A percentile compares a stretch with the other conserved stretches of the same genome.
Conservation (phyloP, 35 echinoderm and acorn worm species). For the Antedon bifida region DNA sequence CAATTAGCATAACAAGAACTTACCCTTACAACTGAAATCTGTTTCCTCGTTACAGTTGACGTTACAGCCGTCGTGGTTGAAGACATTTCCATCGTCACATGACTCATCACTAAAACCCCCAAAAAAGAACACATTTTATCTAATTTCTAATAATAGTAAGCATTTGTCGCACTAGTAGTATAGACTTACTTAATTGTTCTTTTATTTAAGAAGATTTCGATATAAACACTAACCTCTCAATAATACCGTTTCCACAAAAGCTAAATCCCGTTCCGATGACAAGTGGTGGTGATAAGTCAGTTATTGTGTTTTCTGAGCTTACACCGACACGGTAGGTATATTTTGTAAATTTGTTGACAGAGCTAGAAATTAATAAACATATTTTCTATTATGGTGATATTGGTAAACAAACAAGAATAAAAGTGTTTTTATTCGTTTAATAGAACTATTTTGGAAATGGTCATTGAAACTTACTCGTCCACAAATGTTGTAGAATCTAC, state of each 20-base stretch:
- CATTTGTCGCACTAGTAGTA: too few relatives aligned
- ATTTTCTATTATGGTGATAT: too few relatives aligned
- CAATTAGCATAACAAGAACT: neutral
- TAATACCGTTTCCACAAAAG: constrained; percentile 75
- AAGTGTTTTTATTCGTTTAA: too few relatives aligned
- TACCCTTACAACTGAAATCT: constrained; percentile 68
- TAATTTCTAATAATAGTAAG: too few relatives aligned
- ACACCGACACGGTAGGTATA: constrained; percentile 49
- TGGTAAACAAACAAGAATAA: too few relatives aligned
- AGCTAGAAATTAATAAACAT: constrained; percentile 18
- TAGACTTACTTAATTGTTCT: too few relatives aligned
- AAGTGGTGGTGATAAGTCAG: constrained; percentile 16
- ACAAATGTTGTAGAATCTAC: constrained; percentile 21
- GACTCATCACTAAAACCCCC: constrained; percentile 44
- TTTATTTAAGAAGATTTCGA: too few relatives aligned
- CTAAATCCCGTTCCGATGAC: constrained; percentile 19
- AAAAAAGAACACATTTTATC: too few relatives aligned
- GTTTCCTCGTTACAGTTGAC: constrained; percentile 41
- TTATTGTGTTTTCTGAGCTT: neutral
- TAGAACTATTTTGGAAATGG: too few relatives aligned
- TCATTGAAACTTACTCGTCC: constrained; percentile 54
- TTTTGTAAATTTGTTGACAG: constrained; percentile 9
- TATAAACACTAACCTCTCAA: constrained; percentile 60
- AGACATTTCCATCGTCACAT: constrained; percentile 76
- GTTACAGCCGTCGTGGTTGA: constrained; percentile 68